These are phyloP conservation scores for Pterocles orientalis DNA, from an alignment of 2,113 vertebrate species.

Conservation along the genomic window DNA sequence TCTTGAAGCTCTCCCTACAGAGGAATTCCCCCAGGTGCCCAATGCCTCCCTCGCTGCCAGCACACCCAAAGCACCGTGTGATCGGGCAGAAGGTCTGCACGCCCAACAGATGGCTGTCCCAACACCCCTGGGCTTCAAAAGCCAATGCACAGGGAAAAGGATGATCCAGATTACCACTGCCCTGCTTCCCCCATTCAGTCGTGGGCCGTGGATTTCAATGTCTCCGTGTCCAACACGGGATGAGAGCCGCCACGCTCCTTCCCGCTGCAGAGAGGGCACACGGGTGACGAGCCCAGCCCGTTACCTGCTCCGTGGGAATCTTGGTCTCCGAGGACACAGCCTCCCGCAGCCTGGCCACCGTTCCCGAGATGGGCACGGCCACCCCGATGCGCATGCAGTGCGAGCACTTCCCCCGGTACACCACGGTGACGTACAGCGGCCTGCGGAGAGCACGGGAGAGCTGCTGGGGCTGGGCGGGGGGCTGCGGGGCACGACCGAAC, in stretches of 20 bases:
- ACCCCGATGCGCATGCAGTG: conserved; percentile 98
- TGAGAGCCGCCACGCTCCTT: neutral
- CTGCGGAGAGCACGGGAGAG: conserved; percentile 70
- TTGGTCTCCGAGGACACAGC: conserved; percentile 94
- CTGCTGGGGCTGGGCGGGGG: neutral
- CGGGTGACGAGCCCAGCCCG: accelerated
- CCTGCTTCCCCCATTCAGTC: neutral
- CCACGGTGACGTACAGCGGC: conserved; percentile 93
- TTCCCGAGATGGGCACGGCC: conserved; percentile 90
- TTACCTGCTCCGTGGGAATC: conserved; percentile 95
- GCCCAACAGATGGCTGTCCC: neutral
- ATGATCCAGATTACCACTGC: neutral
- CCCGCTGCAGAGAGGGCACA: accelerated
- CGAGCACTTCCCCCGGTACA: conserved; percentile 96
- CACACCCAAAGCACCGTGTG: accelerated
- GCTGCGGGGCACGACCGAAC: too few relatives aligned
- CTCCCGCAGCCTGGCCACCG: conserved; percentile 90
- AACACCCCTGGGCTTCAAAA: neutral
- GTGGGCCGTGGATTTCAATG: accelerated
- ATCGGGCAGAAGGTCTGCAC: neutral
- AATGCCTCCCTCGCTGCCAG: neutral
- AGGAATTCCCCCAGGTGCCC: neutral
- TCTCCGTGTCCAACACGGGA: accelerated
- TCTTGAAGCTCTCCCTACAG: neutral
- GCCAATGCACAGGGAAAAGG: neutral